Base-by-base conservation (phyloP, 2,888 invertebrate species). In the Rotaria macrura region DNA sequence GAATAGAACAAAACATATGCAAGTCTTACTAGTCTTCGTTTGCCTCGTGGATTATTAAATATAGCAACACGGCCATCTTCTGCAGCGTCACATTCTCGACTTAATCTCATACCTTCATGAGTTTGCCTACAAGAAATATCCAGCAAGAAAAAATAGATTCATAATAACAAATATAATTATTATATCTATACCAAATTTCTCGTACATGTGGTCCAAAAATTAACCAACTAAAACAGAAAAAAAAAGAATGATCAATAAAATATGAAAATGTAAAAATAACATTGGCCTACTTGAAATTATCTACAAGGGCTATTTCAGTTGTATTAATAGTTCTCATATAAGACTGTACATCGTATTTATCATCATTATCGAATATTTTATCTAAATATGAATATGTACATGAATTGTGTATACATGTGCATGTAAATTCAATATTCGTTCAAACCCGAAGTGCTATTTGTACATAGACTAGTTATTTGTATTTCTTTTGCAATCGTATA, bases 81-180 rank as follows among this genome's bases (percentile, higher is more conserved):
- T 25, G 74, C 74, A 40, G 74, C 43, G 43, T 79, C 74, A 79
- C 74, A 79, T 79, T 79, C 74, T 43, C 74, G 74, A 79, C 74
- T 79, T n/a, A 79, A 43, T 25, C 74, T 23, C 74, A 79, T 79
- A 43, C 74, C 74, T 79, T 79, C 74, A 43, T 79, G 74, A 9
- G 74, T 43, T 23, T 79, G 20, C 74, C 74, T 74, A 40, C 38
- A 38, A 20, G n/a, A n/a, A n/a, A n/a, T n/a, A n/a, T n/a, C n/a
- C n/a, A n/a, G n/a, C n/a, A n/a, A n/a, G n/a, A n/a, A n/a, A n/a
- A n/a, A n/a, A n/a, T n/a, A n/a, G 47, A 12, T 47, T 47, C 9
- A 47, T 47, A 9, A 9, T 47, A 14, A 9, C 47, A 47, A 47
- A 47, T 9, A 47, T 12, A 12, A 47, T 47, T 47, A 47, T 12